phyloP scores from a whole-genome alignment of 2,888 invertebrate species.

The Tetanocera ferruginea region DNA sequence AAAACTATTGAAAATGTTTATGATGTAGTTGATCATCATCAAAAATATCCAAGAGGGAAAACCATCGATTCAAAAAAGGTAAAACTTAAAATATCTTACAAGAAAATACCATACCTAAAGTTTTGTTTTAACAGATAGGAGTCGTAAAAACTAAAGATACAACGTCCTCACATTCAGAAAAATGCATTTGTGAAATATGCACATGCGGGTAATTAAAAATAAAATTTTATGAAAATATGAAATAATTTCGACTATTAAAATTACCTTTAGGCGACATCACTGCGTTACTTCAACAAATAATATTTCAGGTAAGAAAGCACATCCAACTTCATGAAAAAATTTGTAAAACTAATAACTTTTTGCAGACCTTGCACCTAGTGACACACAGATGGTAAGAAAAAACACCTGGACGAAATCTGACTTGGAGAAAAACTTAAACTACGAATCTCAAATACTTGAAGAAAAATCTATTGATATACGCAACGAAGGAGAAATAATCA shows the following conservation, averaged over 20 bases:
- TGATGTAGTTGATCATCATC: constrained; percentile 64
- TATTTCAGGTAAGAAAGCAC: constrained; percentile 50
- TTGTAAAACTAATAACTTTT: background rate
- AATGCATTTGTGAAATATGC: constrained; percentile 91
- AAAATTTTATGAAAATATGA: background rate
- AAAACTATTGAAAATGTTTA: constrained; percentile 64
- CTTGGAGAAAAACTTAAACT: constrained; percentile 46
- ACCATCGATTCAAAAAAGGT: constrained; percentile 66
- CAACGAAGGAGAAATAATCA: background rate
- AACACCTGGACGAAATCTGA: constrained; percentile 66
- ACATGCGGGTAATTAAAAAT: constrained; percentile 85
- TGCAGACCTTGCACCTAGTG: background rate
- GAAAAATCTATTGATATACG: background rate
- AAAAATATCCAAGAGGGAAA: constrained; percentile 53
- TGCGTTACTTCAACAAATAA: constrained; percentile 72
- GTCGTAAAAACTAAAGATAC: constrained; percentile 59
- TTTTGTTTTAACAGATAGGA: constrained; percentile 57
- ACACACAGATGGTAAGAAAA: constrained; percentile 57
- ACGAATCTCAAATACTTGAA: constrained; percentile 44
- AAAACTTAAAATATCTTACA: constrained; percentile 33
- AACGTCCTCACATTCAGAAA: constrained; percentile 76
- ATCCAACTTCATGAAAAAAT: constrained; percentile 27
- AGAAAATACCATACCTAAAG: background rate
- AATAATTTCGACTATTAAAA: background rate
- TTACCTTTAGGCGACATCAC: constrained; percentile 79